Base-by-base conservation (phyloP, 2,888 invertebrate species). In the Acronicta aceris region DNA sequence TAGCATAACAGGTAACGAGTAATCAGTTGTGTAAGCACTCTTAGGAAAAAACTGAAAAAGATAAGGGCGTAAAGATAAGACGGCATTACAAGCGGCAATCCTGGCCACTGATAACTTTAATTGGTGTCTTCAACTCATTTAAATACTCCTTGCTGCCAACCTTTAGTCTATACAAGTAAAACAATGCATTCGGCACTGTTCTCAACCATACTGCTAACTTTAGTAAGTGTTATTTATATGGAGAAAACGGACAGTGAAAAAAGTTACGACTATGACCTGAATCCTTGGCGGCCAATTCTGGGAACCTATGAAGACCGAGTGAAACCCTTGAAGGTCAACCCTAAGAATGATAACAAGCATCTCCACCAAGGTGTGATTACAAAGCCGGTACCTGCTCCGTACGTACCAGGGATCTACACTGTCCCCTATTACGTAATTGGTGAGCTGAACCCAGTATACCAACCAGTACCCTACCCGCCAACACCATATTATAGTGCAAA, bases 261-360 rank as follows among this genome's bases (percentile, higher is more conserved):
- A 15, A 50, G 40, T 10, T 57, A 66, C 5, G 30, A 71, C 41
- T 33, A 60, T 30, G 71, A 81, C 2, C 60, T 68, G 0, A 74
- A 81, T n/a, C 66, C 65, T 0, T 88, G 87, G 89, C 68, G 62
- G 2, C 87, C 87, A 12, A 65, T 82, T 4, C 36, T 69, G 12
- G 78, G 72, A 7, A 64, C 79, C 3, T 80, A 75, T 30, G 85
- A 70, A 52, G 83, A 86, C 52, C 81, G 84, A 21, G 3, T 78
- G 6, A 89, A 86, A 50, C 84, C 84, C 0, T 5, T 83, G 0
- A 87, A 83, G 64, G 25, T 50, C 5, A 84, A 82, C 1, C 65
- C 81, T 4, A 87, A 85, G 52, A 52, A 72, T 16, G 84, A 87
- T 13, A 84, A 83, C 12, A 90, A 89, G 63, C 78, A 83, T 33